Evolutionary conservation across 2,888 invertebrate genomes (phyloP), one percentile per base, ranked within the genome.

Genomic region (Chalcis sispes): DNA sequence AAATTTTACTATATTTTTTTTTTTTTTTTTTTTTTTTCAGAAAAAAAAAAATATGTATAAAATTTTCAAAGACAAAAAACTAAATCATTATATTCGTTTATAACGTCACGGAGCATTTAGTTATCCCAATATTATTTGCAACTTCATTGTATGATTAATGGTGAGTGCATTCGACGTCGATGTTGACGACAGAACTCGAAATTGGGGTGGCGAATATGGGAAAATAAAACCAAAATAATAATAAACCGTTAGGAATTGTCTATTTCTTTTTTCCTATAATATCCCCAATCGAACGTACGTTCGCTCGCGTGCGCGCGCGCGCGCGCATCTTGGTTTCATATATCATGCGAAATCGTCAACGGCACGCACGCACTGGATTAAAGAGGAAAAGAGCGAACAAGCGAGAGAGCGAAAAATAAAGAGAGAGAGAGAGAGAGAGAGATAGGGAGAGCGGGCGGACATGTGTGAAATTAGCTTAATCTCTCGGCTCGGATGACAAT

Each of bases 391-490:
- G n/a, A n/a, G n/a, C n/a, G n/a, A n/a, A n/a, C n/a, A n/a, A 72
- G 75, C 65, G 75, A 70, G 72, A 79, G 77, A 75, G 56, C 42
- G 23, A 58, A 29, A 65, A 29, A 46, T 29, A 18, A 42, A 56
- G 74, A 78, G 58, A 32, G 54, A 25, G 54, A 70, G 62, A 23
- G 46, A 23, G 61, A 58, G 27, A 61, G 58, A 64, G 72, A 72
- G 67, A 50, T 7, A 48, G 56, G 48, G 52, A 42, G 56, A 77
- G 73, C 77, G 78, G 84, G 86, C 84, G 87, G 86, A 88, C 89
- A 89, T 88, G 89, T 88, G 89, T 88, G 88, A 89, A 89, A 89
- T 89, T 89, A 88, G 89, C 88, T 88, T 88, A 89, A 89, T 89
- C 89, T 88, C 85, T 83, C 85, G 82, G 76, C 72, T 89, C 87